A percentile compares a stretch with the other conserved stretches of the same genome.
Conservation (phyloP, 2,113 vertebrate species). For the Poecilia latipinna region DNA sequence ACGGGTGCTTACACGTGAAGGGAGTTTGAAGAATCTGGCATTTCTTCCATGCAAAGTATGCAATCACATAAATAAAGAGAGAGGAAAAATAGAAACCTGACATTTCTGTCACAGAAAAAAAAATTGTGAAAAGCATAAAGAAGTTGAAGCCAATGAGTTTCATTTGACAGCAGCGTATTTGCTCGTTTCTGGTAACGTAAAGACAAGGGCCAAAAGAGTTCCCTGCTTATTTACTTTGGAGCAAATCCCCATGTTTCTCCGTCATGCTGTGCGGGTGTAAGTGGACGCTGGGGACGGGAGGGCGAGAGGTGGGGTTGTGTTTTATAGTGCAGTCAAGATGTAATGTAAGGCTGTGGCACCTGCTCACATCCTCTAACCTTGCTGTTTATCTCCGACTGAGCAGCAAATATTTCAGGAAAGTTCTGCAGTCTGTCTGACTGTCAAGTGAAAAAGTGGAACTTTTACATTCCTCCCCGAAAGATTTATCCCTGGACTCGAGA, state of each 20-base stretch:
- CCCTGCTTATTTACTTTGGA: conserved; percentile 35
- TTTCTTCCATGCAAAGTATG: background rate
- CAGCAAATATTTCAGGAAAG: conserved; percentile 44
- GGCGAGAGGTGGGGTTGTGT: background rate
- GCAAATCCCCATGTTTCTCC: conserved; percentile 25
- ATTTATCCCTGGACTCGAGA: conserved; percentile 39
- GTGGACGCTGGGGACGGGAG: conserved; percentile 13
- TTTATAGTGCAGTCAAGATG: conserved; percentile 25
- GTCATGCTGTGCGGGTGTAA: conserved; percentile 33
- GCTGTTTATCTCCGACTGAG: conserved; percentile 57
- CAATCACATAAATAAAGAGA: background rate
- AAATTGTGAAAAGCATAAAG: background rate
- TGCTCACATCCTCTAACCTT: conserved; percentile 41
- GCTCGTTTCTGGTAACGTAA: background rate
- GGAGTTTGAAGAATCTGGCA: background rate
- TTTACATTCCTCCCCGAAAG: conserved; percentile 29
- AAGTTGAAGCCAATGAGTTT: background rate
- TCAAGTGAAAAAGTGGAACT: conserved; percentile 38
- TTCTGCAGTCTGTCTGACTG: conserved; percentile 40
- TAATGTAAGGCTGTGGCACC: conserved; percentile 55
- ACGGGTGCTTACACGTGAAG: background rate
- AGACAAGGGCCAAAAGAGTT: conserved; percentile 1
- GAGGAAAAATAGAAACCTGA: background rate
- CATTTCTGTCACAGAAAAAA: background rate
- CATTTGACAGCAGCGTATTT: too few species aligned